Conservation (phyloP, 2,113 vertebrate genomes). For the Collichthys lucidus region DNA sequence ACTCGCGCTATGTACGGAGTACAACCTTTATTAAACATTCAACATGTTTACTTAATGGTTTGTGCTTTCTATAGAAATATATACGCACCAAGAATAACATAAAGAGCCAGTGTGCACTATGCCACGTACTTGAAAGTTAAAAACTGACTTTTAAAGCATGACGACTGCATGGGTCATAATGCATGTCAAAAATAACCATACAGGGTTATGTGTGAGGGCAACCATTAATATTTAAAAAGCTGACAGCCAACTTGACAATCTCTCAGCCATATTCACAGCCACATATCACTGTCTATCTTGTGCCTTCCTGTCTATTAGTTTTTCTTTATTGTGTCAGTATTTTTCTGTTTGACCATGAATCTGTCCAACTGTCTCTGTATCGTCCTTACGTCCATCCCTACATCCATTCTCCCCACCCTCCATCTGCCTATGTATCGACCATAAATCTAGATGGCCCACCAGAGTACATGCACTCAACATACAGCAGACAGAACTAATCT, state of each 20-base stretch:
- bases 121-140: neutral
- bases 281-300: slow-evolving; percentile 4
- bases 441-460: slow-evolving; percentile 27
- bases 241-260: slow-evolving; percentile 24
- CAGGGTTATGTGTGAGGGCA: neutral
- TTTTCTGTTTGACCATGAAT: slow-evolving; percentile 16
- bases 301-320: neutral
- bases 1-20: neutral
- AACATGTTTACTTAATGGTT: slow-evolving; percentile 16
- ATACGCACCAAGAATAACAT: neutral
- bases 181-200: slow-evolving; percentile 14
- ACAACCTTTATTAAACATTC: slow-evolving; percentile 40
- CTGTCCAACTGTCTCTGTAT: slow-evolving; percentile 50
- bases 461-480: slow-evolving; percentile 42
- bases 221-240: slow-evolving; percentile 3
- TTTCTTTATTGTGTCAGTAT: slow-evolving; percentile 13
- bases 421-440: slow-evolving; percentile 18
- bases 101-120: slow-evolving; percentile 6
- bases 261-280: slow-evolving; percentile 7
- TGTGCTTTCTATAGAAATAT: neutral
- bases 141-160: slow-evolving; percentile 19
- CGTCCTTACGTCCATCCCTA: slow-evolving; percentile 22
- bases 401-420: slow-evolving; percentile 8
- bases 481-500: slow-evolving; percentile 72
- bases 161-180: neutral